Conservation (phyloP, 2,888 invertebrate genomes). For the Hirtodrosophila duncani region DNA sequence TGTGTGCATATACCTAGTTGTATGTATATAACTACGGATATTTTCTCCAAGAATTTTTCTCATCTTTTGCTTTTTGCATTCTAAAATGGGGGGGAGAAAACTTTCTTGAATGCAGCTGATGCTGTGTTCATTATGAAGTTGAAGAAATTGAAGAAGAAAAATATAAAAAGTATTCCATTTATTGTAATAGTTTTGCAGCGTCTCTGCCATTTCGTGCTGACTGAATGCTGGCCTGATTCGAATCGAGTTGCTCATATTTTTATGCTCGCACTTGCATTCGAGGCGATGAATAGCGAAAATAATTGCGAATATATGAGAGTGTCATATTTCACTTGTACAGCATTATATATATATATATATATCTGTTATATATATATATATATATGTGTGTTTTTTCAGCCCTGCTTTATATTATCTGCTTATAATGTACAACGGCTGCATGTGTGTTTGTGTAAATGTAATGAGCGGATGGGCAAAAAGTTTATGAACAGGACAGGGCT, state of each 20-base stretch:
- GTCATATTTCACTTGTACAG: conserved; percentile 64
- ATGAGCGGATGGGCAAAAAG: conserved; percentile 58
- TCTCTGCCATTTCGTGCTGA: conserved; percentile 11
- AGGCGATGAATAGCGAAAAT: conserved; percentile 60
- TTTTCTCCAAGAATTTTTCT: too few relatives aligned
- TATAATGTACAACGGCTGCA: conserved; percentile 39
- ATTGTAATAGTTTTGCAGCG: background rate
- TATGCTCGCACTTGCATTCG: conserved; percentile 5
- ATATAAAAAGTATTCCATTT: too few relatives aligned
- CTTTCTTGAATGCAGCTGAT: too few relatives aligned
- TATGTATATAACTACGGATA: too few relatives aligned
- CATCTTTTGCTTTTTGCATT: too few relatives aligned
- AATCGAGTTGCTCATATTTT: background rate
- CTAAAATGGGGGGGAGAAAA: too few relatives aligned
- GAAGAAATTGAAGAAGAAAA: too few relatives aligned
- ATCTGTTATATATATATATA: conserved; percentile 21
- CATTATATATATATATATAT: conserved; percentile 32
- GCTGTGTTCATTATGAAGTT: background rate
- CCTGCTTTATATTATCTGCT: conserved; percentile 50
- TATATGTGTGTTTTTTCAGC: conserved; percentile 8
- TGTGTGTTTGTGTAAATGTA: conserved; percentile 29
- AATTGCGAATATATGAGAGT: conserved; percentile 64
- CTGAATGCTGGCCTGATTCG: conserved; percentile 23
- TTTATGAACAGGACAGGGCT: conserved; percentile 47
- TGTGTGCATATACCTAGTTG: too few relatives aligned